Evolutionary conservation across 2,797 vertebrate species (phyloP).

Genomic region (Gymnopithys bicolor): DNA sequence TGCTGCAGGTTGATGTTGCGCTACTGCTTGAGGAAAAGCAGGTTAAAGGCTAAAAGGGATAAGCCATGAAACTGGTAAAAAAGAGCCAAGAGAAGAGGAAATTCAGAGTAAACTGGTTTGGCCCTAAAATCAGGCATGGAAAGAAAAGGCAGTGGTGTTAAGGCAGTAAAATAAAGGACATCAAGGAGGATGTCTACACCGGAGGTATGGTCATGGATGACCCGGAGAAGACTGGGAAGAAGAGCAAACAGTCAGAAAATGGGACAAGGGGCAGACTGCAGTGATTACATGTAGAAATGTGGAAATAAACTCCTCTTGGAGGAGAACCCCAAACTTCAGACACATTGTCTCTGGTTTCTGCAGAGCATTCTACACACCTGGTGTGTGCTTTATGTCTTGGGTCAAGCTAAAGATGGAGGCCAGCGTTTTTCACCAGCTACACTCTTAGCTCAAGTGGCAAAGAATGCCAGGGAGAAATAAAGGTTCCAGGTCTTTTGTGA

Average conservation of each 20-base stretch:
- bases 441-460: background rate
- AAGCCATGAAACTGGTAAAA: background rate
- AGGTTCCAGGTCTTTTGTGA: background rate
- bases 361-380: background rate
- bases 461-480: background rate
- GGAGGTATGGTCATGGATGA: background rate
- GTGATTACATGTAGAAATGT: rapidly evolving
- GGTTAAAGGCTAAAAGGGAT: background rate
- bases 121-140: background rate
- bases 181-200: background rate
- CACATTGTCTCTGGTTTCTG: background rate
- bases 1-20: background rate
- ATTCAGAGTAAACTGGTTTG: background rate
- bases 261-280: background rate
- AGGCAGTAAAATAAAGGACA: background rate
- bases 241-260: background rate
- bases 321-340: background rate
- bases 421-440: background rate
- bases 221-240: background rate
- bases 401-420: background rate
- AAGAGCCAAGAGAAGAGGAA: background rate
- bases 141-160: background rate
- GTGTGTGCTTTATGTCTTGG: background rate
- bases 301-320: background rate
- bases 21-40: background rate